Evolutionary conservation across 2,797 vertebrate species (phyloP).

Genomic region (Melanotaenia parkinsoni): DNA sequence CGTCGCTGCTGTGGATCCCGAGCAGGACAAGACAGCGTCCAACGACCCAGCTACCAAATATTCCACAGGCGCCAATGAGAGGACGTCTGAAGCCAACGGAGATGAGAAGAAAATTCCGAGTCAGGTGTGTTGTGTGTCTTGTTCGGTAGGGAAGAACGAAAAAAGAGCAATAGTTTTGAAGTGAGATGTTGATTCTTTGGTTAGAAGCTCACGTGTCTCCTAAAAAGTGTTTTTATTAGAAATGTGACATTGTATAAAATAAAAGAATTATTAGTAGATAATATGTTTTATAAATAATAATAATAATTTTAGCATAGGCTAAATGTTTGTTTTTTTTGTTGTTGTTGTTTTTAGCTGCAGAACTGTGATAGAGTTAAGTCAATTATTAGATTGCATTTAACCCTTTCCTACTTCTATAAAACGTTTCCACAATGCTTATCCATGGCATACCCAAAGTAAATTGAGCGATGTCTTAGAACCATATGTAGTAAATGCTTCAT

Average conservation of each 20-base stretch:
- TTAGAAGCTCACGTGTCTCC: no score
- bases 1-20: background rate
- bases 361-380: no score
- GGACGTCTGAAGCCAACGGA: background rate
- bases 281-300: background rate
- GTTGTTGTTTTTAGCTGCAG: no score
- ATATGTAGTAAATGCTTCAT: background rate
- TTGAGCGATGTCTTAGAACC: background rate
- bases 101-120: constrained; percentile 10
- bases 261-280: background rate
- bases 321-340: no score
- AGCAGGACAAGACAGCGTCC: constrained; percentile 2
- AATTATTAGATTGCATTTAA: no score
- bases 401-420: no score
- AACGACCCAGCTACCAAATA: constrained; percentile 68
- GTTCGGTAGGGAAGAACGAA: background rate
- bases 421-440: background rate
- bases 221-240: no score
- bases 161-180: background rate
- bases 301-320: no score
- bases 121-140: constrained; percentile 53
- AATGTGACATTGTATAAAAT: no score
- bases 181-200: background rate
- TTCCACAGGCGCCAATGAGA: constrained; percentile 59
- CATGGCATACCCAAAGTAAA: background rate